Percentiles rank a stretch among this genome's conserved stretches.
phyloP scores from a whole-genome alignment of 2,113 vertebrate species.

The Entelurus aequoreus region DNA sequence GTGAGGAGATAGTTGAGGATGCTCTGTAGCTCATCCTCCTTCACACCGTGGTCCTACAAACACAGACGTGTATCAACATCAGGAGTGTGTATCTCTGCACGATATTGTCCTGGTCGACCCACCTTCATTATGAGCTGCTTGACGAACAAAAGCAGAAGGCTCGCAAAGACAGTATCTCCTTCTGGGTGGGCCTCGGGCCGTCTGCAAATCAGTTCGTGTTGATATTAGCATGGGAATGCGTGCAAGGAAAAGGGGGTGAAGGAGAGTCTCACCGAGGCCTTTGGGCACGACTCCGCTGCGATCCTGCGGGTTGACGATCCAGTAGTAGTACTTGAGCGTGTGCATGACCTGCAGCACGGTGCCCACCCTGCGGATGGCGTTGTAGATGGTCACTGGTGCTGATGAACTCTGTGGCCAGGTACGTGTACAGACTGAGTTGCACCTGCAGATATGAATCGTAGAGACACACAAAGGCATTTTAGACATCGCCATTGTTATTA shows the following conservation, averaged over 20 bases:
- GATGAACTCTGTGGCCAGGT: constrained; percentile 93
- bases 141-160: constrained; percentile 89
- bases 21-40: constrained; percentile 95
- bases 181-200: constrained; percentile 87
- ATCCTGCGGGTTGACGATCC: constrained; percentile 91
- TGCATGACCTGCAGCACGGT: constrained; percentile 95
- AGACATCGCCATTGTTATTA: no score
- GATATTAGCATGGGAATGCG: no score
- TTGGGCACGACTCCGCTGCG: constrained; percentile 91
- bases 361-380: constrained; percentile 87
- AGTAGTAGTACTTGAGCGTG: constrained; percentile 94
- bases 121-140: constrained; percentile 99
- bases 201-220: constrained; percentile 67
- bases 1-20: constrained; percentile 97
- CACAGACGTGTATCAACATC: not conserved
- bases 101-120: not conserved
- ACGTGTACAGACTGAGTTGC: constrained; percentile 89
- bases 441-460: constrained; percentile 65
- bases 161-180: constrained; percentile 86
- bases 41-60: constrained; percentile 88
- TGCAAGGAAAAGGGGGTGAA: no score
- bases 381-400: constrained; percentile 94
- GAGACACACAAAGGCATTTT: no score
- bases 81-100: no score
- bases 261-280: constrained; percentile 79